These are phyloP conservation scores for Gulo gulo DNA, from an alignment of 2,113 vertebrate genomes.

Conservation along the genomic window DNA sequence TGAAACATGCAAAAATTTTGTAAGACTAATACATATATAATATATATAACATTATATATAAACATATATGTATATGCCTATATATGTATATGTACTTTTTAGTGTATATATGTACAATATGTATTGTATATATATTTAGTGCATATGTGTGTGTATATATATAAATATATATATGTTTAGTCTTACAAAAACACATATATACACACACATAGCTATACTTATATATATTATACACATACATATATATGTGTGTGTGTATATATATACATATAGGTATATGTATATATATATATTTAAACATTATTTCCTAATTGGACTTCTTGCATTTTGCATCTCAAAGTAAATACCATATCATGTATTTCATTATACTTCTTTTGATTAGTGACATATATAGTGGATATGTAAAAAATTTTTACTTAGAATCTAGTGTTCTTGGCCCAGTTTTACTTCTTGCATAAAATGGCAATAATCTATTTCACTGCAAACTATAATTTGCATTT, in stretches of 20 bases:
- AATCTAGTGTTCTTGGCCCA: conserved; percentile 2
- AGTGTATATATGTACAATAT: background rate
- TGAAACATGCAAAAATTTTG: conserved; percentile 25
- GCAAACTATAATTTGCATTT: background rate
- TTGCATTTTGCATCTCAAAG: background rate
- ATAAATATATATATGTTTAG: background rate
- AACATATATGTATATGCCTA: background rate
- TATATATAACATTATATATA: background rate
- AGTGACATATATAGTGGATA: background rate
- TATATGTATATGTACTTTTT: background rate
- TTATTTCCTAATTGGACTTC: background rate
- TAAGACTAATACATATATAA: background rate
- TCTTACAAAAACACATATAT: background rate
- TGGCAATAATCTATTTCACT: background rate
- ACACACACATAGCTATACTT: background rate
- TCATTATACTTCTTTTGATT: background rate
- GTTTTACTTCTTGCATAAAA: conserved; percentile 12
- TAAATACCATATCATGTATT: background rate
- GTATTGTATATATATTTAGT: background rate
- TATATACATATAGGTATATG: too few species aligned
- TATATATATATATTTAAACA: background rate
- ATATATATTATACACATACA: background rate
- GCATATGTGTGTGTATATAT: background rate
- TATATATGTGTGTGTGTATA: background rate
- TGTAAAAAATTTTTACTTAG: background rate